These are phyloP conservation scores for Hirudo medicinalis DNA, from an alignment of 1,140 invertebrate genomes.

Conservation along the genomic window DNA sequence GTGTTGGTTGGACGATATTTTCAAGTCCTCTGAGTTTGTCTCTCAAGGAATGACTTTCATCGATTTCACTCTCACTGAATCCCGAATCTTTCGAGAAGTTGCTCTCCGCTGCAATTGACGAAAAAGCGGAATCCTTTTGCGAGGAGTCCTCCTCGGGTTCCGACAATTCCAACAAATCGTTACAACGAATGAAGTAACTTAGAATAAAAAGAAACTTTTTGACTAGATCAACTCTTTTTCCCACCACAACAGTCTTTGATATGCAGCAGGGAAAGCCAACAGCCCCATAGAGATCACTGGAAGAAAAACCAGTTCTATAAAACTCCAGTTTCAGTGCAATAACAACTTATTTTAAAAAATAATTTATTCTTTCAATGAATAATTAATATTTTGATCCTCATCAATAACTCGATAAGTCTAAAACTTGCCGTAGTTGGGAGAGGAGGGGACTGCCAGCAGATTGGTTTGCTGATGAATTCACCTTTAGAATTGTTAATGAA, in stretches of 20 bases:
- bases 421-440: too few relatives aligned
- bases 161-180: slow-evolving; percentile 46
- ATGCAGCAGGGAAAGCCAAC: slow-evolving; percentile 60
- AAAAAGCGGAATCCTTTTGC: too few relatives aligned
- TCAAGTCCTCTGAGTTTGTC: too few relatives aligned
- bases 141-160: neutral
- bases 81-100: slow-evolving; percentile 6
- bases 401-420: too few relatives aligned
- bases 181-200: slow-evolving; percentile 70
- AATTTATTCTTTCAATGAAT: too few relatives aligned
- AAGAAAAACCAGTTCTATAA: slow-evolving; percentile 19
- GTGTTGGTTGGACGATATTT: too few relatives aligned
- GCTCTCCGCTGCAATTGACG: neutral
- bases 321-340: too few relatives aligned
- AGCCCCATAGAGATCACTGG: slow-evolving; percentile 62
- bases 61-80: neutral
- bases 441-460: too few relatives aligned
- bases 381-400: too few relatives aligned
- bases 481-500: too few relatives aligned
- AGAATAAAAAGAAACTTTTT: slow-evolving; percentile 48
- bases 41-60: too few relatives aligned
- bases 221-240: slow-evolving; percentile 49
- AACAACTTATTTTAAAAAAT: too few relatives aligned
- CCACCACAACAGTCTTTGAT: slow-evolving; percentile 63
- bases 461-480: slow-evolving; percentile 24